Base-by-base conservation (phyloP, 2,113 vertebrate genomes). In the Alethe castanea region DNA sequence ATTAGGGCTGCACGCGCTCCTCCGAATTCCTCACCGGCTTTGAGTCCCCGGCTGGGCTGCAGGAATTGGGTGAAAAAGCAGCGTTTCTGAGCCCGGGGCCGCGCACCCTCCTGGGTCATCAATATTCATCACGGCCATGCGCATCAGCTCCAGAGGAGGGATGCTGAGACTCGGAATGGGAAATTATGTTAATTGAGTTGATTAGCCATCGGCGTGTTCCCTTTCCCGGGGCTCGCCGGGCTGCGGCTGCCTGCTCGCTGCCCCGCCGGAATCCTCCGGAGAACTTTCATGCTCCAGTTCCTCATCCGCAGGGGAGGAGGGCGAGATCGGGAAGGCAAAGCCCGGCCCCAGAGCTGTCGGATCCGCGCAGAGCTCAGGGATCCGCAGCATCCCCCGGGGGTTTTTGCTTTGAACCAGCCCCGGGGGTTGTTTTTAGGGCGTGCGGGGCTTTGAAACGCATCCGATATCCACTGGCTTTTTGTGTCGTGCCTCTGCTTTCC, bases 261-360 rank as follows among this genome's bases (percentile, higher is more conserved):
- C 91, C 61, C 59, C 12, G 22, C 52, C 38, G 53, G 42, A 19
- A 81, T 91, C 88, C 88, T 53, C 72, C 31, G 38, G 81, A 9
- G 2, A 53, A 92, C 92, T 94, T 96, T 95, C 81, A 74, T 78
- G 95, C 95, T 95, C 96, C 96, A 94, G 72, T 96, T 95, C 80
- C 89, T 86, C 67, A 29, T 66, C 83, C 10, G 12, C 47, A 29
- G 83, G 61, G 79, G 38, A 81, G 74, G 69, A 83, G 56, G 44
- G 65, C 47, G 23, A 50, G 44, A 87, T 15, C 9, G 19, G 4
- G 6, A 35, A 35, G 28, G 71, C 71, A 19, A 19, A 81, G n/a
- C 59, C 8, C 7, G 5, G 38, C 61, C 54, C 7, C 1, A 17
- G 48, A 50, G 22, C 89, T 71, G 79, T 24, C 2, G 4, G 64